phyloP scores from a whole-genome alignment of 2,888 invertebrate genomes.

The Sceliomorpha sp. region DNA sequence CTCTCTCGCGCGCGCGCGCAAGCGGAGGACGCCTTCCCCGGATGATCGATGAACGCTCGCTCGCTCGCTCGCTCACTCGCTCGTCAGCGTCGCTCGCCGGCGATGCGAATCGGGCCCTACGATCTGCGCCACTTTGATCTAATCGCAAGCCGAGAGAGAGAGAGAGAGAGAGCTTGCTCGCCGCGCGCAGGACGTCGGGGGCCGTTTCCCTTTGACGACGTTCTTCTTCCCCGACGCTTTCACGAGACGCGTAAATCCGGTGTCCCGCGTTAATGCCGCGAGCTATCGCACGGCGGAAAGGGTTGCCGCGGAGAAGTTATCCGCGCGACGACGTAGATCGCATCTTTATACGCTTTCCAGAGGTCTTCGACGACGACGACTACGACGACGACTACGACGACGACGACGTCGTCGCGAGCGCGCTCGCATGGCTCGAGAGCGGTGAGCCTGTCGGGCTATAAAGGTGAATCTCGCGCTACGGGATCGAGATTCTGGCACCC shows the following conservation, averaged over 20 bases:
- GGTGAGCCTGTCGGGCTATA: slow-evolving; percentile 48
- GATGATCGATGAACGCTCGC: no score
- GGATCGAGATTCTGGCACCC: slow-evolving; percentile 58
- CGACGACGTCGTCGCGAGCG: slow-evolving; percentile 45
- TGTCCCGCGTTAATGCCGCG: slow-evolving; percentile 7
- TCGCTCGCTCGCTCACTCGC: no score
- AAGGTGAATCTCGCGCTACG: slow-evolving; percentile 50
- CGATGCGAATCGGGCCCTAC: no score
- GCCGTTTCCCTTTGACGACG: no score
- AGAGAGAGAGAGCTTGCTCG: no score
- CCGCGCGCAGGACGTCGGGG: no score
- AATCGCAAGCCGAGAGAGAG: no score
- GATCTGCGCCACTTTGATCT: no score
- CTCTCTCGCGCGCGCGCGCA: no score
- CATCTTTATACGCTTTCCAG: slow-evolving; percentile 51
- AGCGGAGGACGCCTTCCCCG: no score
- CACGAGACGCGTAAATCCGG: slow-evolving; percentile 16
- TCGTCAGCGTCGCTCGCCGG: no score
- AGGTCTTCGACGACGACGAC: slow-evolving; percentile 45
- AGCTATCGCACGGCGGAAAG: slow-evolving; percentile 14
- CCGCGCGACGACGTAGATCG: slow-evolving; percentile 30
- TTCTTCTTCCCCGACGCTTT: no score
- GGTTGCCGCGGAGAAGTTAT: slow-evolving; percentile 3
- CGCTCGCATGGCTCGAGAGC: slow-evolving; percentile 38
- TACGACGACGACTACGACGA: slow-evolving; percentile 42